Evolutionary conservation across 2,113 vertebrate genomes (phyloP).

Genomic region (Gopherus evgoodei): DNA sequence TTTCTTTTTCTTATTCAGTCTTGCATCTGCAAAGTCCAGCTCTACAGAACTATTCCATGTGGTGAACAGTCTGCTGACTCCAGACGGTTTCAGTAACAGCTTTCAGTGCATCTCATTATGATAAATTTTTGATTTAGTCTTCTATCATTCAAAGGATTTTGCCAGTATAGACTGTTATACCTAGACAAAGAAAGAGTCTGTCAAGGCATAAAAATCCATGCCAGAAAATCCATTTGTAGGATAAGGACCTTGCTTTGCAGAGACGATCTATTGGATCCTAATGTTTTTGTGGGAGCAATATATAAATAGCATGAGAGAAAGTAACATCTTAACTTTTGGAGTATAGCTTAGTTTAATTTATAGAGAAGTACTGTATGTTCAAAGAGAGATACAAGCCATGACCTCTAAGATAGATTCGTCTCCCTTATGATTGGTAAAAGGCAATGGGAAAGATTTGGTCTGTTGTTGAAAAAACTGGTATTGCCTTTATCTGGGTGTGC

Average conservation of each 20-base stretch:
- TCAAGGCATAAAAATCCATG: constrained; percentile 15
- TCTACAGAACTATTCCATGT: constrained; percentile 65
- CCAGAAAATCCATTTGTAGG: neutral
- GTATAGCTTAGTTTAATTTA: neutral
- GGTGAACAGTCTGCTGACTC: constrained; percentile 66
- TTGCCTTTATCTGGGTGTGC: neutral
- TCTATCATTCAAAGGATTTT: constrained; percentile 49
- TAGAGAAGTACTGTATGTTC: neutral
- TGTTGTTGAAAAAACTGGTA: neutral
- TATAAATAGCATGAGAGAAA: constrained; percentile 9
- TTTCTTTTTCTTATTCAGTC: neutral
- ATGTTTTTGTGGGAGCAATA: constrained; percentile 5
- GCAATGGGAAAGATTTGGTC: neutral
- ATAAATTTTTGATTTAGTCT: constrained; percentile 31
- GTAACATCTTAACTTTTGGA: neutral
- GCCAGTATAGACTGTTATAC: constrained; percentile 14
- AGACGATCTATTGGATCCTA: neutral
- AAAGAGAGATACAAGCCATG: neutral
- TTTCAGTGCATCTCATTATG: constrained; percentile 65
- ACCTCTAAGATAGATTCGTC: neutral
- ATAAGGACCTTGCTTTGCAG: constrained; percentile 6
- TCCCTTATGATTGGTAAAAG: neutral
- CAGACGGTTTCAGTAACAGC: constrained; percentile 72
- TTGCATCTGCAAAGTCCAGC: constrained; percentile 69
- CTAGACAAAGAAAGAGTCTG: constrained; percentile 13